Base-by-base conservation (phyloP, 2,888 invertebrate species). In the Gari tellinella region DNA sequence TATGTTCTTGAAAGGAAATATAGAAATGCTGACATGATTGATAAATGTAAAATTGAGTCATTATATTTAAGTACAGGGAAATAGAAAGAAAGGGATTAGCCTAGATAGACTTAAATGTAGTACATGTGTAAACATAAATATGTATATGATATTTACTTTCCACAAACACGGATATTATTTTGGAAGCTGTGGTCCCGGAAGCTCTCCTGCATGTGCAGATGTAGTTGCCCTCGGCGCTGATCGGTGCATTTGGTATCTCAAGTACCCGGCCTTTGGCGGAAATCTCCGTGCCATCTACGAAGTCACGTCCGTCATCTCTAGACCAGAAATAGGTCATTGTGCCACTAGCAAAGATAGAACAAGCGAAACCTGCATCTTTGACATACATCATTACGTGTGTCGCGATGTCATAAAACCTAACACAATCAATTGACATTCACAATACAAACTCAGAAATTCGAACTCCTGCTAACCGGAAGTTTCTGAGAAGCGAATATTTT, bases 221-320 rank as follows among this genome's bases (percentile, higher is more conserved):
- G 52, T 78, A 78, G n/a, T 49, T 60, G 15, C 78, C 78, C 38
- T 78, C 73, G 0, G 72, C 69, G 14, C 65, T 66, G 1, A 78
- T 19, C 8, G 58, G 53, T 1, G 78, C 69, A 37, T 78, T 69
- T 0, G 52, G 25, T 17, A 78, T 73, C 7, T 53, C 63, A n/a
- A 78, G 37, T 5, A 73, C 69, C 19, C 78, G 61, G 21, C 53
- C 62, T 17, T 40, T 38, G 21, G 61, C 66, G 1, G 70, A 69
- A 14, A 73, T 8, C 4, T 25, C 52, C 1, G 78, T 70, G 4
- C 73, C 73, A 7, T 37, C 25, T 8, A 43, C 61, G 48, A 77
- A 61, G 2, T 49, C 21, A n/a, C 57, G 64, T 19, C 64, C 76
- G 56, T 63, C 65, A 12, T 68, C 68, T n/a, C 76, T 48, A n/a